Conservation (phyloP, 1,140 invertebrate species). For the Tetragnatha versicolor region DNA sequence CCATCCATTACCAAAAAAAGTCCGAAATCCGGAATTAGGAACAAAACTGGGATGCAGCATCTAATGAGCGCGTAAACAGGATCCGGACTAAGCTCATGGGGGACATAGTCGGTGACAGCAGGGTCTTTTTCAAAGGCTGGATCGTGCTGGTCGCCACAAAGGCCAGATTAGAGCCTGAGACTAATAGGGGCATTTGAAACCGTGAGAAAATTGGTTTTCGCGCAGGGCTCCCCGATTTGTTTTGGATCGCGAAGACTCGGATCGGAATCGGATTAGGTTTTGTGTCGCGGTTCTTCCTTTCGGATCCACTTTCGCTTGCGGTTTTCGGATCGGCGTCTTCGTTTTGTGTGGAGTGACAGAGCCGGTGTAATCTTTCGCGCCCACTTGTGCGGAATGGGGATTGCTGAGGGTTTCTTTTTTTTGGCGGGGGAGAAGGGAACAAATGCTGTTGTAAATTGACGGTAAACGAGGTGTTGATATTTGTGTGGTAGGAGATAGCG, state of each 20-base stretch:
- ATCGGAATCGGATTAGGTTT: conserved; percentile 40
- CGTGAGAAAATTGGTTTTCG: conserved; percentile 55
- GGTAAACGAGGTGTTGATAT: no score
- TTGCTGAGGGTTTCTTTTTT: neutral
- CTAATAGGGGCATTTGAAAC: conserved; percentile 45
- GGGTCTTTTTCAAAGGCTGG: conserved; percentile 27
- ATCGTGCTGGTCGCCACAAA: conserved; percentile 47
- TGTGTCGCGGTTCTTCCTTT: conserved; percentile 22
- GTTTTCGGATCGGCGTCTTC: neutral
- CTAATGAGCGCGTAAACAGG: no score
- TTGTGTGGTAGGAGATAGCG: no score
- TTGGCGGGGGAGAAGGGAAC: neutral
- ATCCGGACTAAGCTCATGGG: no score
- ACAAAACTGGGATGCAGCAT: no score
- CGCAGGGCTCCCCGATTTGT: neutral
- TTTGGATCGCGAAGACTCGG: neutral
- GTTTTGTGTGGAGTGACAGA: no score
- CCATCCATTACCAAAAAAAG: no score
- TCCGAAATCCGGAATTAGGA: no score
- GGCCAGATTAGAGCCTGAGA: conserved; percentile 46
- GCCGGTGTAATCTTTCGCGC: no score
- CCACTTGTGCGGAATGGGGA: no score
- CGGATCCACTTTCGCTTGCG: conserved; percentile 35
- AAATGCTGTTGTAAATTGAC: no score
- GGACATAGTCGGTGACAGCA: no score